phyloP scores from a whole-genome alignment of 2,888 invertebrate genomes.

The Desoria tigrina region DNA sequence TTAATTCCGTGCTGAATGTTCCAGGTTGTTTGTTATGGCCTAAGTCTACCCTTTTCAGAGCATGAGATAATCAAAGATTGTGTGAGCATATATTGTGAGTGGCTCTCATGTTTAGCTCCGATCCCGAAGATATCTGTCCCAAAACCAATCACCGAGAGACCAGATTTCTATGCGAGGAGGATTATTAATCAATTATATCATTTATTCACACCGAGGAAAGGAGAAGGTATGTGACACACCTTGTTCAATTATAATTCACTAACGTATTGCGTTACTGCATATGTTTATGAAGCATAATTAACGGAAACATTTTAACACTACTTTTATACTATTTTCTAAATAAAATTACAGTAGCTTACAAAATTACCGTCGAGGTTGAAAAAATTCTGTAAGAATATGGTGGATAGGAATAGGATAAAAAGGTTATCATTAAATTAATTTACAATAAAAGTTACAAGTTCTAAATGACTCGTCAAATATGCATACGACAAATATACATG shows the following conservation, averaged over 20 bases:
- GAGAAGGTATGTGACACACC: slow-evolving; percentile 71
- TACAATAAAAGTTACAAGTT: too few species aligned
- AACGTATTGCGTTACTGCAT: slow-evolving; percentile 19
- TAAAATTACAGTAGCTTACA: too few species aligned
- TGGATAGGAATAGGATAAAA: too few species aligned
- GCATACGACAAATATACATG: too few species aligned
- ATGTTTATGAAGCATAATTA: neutral
- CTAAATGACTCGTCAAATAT: too few species aligned
- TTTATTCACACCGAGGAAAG: slow-evolving; percentile 87
- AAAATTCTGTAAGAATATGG: too few species aligned
- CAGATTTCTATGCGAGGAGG: slow-evolving; percentile 84
- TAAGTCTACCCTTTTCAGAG: slow-evolving; percentile 84
- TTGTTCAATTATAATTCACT: slow-evolving; percentile 14
- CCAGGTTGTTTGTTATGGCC: slow-evolving; percentile 87
- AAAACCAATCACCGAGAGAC: slow-evolving; percentile 81
- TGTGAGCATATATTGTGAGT: slow-evolving; percentile 94
- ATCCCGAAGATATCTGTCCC: slow-evolving; percentile 85
- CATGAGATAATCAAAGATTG: slow-evolving; percentile 94
- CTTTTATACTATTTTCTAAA: slow-evolving; percentile 19
- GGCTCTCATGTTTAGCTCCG: slow-evolving; percentile 84
- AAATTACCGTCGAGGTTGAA: too few species aligned
- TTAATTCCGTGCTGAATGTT: slow-evolving; percentile 40
- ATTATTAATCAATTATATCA: slow-evolving; percentile 92
- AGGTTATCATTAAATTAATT: too few species aligned
- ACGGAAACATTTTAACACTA: slow-evolving; percentile 7